phyloP scores from a whole-genome alignment of 1,140 invertebrate genomes.

The Prorops nasuta region DNA sequence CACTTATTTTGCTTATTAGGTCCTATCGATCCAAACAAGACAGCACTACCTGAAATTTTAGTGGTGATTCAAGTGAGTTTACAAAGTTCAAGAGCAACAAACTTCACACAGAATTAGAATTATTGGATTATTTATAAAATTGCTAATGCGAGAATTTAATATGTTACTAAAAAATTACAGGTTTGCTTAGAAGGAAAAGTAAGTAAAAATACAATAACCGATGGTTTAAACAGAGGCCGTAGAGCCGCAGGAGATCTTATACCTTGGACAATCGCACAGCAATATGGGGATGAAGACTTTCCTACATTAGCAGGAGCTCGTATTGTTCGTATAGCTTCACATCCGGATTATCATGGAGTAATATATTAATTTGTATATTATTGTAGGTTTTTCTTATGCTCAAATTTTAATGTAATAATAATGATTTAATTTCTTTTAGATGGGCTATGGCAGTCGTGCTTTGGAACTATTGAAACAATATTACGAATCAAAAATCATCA shows the following conservation, averaged over 20 bases:
- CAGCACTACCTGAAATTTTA: slow-evolving; percentile 84
- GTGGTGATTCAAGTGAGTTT: slow-evolving; percentile 79
- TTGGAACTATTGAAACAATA: slow-evolving; percentile 83
- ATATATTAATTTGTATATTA: slow-evolving; percentile 31
- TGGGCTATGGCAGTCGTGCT: slow-evolving; percentile 92
- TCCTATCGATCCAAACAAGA: slow-evolving; percentile 71
- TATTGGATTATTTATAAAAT: slow-evolving; percentile 1
- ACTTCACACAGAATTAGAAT: background rate
- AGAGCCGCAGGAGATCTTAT: slow-evolving; percentile 95
- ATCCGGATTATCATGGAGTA: slow-evolving; percentile 95
- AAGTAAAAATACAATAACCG: slow-evolving; percentile 74
- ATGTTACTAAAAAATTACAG: slow-evolving; percentile 52
- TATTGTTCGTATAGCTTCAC: slow-evolving; percentile 94
- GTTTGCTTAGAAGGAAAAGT: slow-evolving; percentile 95
- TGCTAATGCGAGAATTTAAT: no score
- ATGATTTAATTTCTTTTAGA: slow-evolving; percentile 58
- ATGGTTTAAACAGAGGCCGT: slow-evolving; percentile 79
- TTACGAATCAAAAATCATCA: slow-evolving; percentile 80
- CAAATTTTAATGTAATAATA: slow-evolving; percentile 2
- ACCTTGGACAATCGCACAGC: slow-evolving; percentile 96
- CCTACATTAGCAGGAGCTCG: slow-evolving; percentile 86
- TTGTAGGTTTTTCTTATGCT: slow-evolving; percentile 12
- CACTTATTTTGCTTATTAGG: slow-evolving; percentile 94
- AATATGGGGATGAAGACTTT: slow-evolving; percentile 93
- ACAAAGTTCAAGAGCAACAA: background rate